Evolutionary conservation across 1,140 invertebrate genomes (phyloP).

Genomic region (Drosophila obscura): DNA sequence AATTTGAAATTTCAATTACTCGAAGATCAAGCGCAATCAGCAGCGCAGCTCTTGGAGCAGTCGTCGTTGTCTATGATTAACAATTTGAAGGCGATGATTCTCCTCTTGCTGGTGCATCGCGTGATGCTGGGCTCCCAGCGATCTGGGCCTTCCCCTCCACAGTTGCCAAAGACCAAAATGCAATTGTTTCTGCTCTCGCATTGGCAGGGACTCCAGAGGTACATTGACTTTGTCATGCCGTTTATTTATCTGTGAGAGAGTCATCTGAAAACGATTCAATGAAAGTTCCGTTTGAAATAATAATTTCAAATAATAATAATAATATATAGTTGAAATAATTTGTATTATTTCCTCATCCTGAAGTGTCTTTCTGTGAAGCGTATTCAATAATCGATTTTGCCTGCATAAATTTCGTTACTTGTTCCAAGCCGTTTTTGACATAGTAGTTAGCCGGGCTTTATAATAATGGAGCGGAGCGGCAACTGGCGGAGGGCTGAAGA

Average conservation of each 20-base stretch:
- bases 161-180: conserved; percentile 45
- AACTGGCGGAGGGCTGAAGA: conserved; percentile 41
- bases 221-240: conserved; percentile 2
- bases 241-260: too few relatives aligned
- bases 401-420: conserved; percentile 43
- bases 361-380: conserved; percentile 14
- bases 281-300: neutral
- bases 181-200: conserved; percentile 30
- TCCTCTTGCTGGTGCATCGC: conserved; percentile 36
- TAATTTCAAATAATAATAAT: too few relatives aligned
- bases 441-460: conserved; percentile 66
- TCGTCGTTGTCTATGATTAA: conserved; percentile 62
- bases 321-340: too few relatives aligned
- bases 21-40: conserved; percentile 76
- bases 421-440: conserved; percentile 69
- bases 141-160: conserved; percentile 27
- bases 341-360: too few relatives aligned
- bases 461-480: conserved; percentile 55
- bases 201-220: neutral
- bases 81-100: conserved; percentile 37
- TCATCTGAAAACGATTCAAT: neutral
- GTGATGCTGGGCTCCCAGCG: conserved; percentile 30
- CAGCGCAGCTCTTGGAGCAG: conserved; percentile 30
- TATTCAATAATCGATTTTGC: conserved; percentile 16
- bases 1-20: conserved; percentile 75